These are phyloP conservation scores for Eulemur mongoz DNA, from an alignment of 2,797 vertebrate species.

Conservation along the genomic window DNA sequence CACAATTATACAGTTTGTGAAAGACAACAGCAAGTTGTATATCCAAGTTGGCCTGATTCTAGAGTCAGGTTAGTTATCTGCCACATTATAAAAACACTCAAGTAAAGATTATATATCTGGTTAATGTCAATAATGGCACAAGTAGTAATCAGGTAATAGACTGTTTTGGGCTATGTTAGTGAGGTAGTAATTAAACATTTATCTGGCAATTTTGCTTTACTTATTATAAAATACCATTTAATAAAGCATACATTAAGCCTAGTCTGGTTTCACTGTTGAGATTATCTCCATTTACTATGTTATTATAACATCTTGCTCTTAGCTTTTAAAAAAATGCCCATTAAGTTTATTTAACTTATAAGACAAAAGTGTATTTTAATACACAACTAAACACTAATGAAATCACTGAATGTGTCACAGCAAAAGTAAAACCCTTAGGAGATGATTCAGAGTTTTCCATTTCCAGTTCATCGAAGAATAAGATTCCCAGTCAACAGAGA, in stretches of 20 bases:
- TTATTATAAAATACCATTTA: not conserved
- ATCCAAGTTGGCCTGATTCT: not conserved
- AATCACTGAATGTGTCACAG: not conserved
- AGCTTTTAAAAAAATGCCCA: constrained; percentile 27
- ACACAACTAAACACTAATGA: constrained; percentile 27
- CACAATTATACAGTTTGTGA: not conserved
- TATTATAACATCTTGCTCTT: constrained; percentile 31
- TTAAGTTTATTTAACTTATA: constrained; percentile 38
- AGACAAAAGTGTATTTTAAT: constrained; percentile 53
- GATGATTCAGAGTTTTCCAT: constrained; percentile 26
- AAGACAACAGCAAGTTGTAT: not conserved
- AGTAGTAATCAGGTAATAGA: not conserved
- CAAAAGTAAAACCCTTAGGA: not conserved
- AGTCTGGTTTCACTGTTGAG: constrained; percentile 33
- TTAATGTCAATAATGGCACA: not conserved
- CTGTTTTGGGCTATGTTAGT: not conserved
- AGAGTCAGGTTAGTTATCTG: not conserved
- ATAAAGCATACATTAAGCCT: not conserved
- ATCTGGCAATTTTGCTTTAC: not conserved
- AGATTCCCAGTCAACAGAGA: not conserved
- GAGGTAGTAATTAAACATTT: not conserved
- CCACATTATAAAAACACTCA: not conserved
- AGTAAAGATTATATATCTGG: not conserved
- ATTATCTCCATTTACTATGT: not conserved
- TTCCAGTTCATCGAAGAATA: not conserved